These are phyloP conservation scores for Parotia lawesii DNA, from an alignment of 2,113 vertebrate genomes.

Conservation along the genomic window DNA sequence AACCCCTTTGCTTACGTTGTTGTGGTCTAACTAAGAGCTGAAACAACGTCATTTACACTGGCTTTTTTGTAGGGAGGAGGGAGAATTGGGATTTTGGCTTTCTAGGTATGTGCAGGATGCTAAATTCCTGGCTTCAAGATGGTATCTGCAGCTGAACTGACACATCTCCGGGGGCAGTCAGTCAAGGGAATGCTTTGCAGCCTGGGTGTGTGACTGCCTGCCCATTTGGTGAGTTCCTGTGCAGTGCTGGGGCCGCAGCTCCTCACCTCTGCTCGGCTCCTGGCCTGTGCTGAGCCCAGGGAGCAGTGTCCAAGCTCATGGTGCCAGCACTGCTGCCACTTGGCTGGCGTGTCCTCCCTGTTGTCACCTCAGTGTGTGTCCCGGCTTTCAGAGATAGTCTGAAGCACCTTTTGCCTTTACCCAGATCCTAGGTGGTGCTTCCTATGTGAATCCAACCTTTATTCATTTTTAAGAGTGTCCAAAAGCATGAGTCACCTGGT, in stretches of 20 bases:
- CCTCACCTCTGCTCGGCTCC: neutral
- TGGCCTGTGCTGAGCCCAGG: neutral
- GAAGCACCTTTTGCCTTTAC: neutral
- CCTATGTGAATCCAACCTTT: neutral
- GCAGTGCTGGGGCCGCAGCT: fast-evolving
- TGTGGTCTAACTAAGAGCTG: neutral
- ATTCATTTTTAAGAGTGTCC: neutral
- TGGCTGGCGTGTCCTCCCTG: fast-evolving
- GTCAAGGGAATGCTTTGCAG: neutral
- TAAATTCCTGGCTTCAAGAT: neutral
- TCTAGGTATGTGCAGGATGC: neutral
- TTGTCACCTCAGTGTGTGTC: fast-evolving
- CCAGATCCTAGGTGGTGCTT: neutral
- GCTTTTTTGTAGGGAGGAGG: neutral
- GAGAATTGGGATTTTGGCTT: neutral
- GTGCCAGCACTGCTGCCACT: neutral
- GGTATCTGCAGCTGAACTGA: neutral
- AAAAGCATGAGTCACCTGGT: neutral
- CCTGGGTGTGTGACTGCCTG: neutral
- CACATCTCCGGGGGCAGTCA: neutral
- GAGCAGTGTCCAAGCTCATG: neutral
- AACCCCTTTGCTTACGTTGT: neutral
- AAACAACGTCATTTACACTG: neutral
- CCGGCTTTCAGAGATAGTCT: neutral
- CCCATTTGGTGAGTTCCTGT: fast-evolving